These are phyloP conservation scores for Drosophila truncata DNA, from an alignment of 1,140 invertebrate genomes.

Conservation along the genomic window DNA sequence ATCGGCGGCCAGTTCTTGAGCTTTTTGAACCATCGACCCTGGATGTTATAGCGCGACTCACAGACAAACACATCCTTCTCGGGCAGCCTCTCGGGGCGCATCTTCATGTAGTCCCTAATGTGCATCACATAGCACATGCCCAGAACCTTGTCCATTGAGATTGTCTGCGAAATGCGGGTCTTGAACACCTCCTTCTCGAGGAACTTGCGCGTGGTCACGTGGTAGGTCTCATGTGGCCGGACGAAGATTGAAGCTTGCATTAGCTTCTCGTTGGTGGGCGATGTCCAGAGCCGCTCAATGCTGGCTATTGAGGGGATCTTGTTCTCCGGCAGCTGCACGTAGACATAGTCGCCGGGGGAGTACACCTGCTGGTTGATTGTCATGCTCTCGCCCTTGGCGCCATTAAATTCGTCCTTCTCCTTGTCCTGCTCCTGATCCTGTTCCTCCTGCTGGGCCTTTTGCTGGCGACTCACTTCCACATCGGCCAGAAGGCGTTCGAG, in stretches of 20 bases:
- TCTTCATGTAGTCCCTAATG: slow-evolving; percentile 97
- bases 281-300: slow-evolving; percentile 95
- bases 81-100: slow-evolving; percentile 93
- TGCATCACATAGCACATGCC: slow-evolving; percentile 97
- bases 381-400: slow-evolving; percentile 79
- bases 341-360: slow-evolving; percentile 82
- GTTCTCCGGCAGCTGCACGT: slow-evolving; percentile 79
- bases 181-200: slow-evolving; percentile 98
- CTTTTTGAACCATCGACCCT: slow-evolving; percentile 95
- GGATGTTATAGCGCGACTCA: slow-evolving; percentile 96
- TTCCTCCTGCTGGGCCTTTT: slow-evolving; percentile 94
- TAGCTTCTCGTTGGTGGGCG: slow-evolving; percentile 93
- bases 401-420: slow-evolving; percentile 74
- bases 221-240: slow-evolving; percentile 96
- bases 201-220: slow-evolving; percentile 97
- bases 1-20: slow-evolving; percentile 94
- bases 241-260: slow-evolving; percentile 93
- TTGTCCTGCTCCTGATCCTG: slow-evolving; percentile 87
- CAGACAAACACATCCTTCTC: slow-evolving; percentile 99
- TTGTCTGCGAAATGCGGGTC: slow-evolving; percentile 91
- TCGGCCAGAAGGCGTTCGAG: slow-evolving; percentile 90
- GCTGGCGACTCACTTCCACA: slow-evolving; percentile 91
- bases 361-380: slow-evolving; percentile 84
- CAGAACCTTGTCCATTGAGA: slow-evolving; percentile 94
- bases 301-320: slow-evolving; percentile 92